Evolutionary conservation across 2,888 invertebrate genomes (phyloP).

Genomic region (Acronicta leporina): DNA sequence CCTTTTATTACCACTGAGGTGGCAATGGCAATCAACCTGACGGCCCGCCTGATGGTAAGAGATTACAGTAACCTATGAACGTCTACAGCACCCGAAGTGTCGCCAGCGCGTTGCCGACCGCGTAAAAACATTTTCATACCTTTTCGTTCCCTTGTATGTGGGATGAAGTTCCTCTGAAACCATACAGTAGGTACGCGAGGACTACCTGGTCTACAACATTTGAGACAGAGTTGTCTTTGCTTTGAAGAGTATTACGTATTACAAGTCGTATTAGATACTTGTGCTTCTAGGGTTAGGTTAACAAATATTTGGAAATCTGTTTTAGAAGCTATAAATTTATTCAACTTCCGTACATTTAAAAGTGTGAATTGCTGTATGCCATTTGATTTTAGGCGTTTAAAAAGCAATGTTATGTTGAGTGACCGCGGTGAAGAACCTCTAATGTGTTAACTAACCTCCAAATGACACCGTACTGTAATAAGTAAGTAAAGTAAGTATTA

Average conservation of each 20-base stretch:
- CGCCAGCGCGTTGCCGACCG: no score
- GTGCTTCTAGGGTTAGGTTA: constrained; percentile 19
- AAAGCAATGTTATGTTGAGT: constrained; percentile 79
- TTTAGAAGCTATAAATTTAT: constrained; percentile 72
- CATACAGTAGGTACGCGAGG: no score
- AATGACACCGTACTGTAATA: constrained; percentile 40
- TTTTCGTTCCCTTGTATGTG: no score
- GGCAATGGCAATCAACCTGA: no score
- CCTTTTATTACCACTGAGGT: no score
- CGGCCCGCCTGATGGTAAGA: no score
- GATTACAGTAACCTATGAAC: no score
- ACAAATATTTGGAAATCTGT: constrained; percentile 54
- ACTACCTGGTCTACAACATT: no score
- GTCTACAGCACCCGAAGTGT: no score
- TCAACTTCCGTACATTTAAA: constrained; percentile 74
- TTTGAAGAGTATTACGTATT: constrained; percentile 7
- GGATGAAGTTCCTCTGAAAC: no score
- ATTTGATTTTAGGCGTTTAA: constrained; percentile 75
- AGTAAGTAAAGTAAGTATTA: no score
- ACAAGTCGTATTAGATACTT: background rate
- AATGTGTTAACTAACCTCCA: constrained; percentile 59
- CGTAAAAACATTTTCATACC: no score
- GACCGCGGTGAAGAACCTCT: constrained; percentile 57
- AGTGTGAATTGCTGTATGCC: constrained; percentile 78
- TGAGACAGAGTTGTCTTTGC: constrained; percentile 1